phyloP scores from a whole-genome alignment of 2,888 invertebrate genomes.

The Zootermopsis nevadensis region DNA sequence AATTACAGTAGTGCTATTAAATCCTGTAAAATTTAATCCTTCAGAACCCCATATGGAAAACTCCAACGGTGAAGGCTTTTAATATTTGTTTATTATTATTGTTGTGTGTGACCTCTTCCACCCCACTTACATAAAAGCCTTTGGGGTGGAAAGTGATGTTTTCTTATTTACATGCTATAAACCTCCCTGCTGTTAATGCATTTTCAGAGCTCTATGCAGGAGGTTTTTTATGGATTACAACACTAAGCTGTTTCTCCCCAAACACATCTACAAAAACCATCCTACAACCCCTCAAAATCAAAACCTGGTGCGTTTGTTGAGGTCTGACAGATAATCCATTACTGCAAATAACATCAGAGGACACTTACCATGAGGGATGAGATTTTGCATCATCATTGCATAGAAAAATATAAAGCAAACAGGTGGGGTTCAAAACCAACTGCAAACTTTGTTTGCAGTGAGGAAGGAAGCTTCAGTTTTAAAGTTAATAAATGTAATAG shows the following conservation, averaged over 20 bases:
- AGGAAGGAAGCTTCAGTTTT: no score
- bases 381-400: no score
- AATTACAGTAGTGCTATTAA: no score
- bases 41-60: no score
- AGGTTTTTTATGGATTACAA: background rate
- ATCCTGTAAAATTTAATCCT: no score
- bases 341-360: background rate
- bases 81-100: background rate
- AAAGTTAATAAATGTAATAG: no score
- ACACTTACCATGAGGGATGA: background rate
- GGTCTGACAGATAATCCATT: background rate
- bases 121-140: no score
- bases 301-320: background rate
- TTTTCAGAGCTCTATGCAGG: background rate
- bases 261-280: background rate
- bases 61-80: no score
- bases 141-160: background rate
- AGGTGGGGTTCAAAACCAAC: no score
- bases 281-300: background rate
- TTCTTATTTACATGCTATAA: constrained; percentile 6
- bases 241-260: background rate
- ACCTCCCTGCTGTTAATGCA: background rate
- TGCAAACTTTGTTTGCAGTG: no score
- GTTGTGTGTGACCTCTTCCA: background rate
- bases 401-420: no score